Evolutionary conservation across 2,113 vertebrate species (phyloP), one percentile per base, ranked within the genome.

Genomic region (Ctenomys sociabilis): DNA sequence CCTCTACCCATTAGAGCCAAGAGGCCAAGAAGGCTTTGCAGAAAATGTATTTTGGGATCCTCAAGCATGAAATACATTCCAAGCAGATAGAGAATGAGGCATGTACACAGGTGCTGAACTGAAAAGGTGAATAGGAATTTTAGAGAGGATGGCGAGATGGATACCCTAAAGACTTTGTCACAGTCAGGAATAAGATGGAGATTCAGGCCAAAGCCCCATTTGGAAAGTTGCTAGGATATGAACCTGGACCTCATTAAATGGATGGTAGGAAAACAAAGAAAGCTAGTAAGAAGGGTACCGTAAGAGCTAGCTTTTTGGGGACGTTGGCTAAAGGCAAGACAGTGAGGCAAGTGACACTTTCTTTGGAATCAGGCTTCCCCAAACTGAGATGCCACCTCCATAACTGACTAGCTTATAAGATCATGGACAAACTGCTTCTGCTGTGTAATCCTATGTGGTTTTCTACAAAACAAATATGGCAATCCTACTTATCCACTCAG

Each of bases 381-480:
- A n/a, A 49, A 13, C 68, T 81, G 10, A 82, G 45, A 63, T 82
- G 64, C 92, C 7, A 0, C 37, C 52, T 88, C 28, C 16, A 66
- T 17, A 12, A 2, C 10, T 14, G 24, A 72, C 10, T 32, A 84
- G 35, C 12, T 32, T 61, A 61, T 37, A 54, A 37, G 22, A 85
- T 17, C 49, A 14, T 32, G 30, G 45, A 66, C 21, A 54, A 82
- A 22, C 13, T 12, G 28, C 24, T 75, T 59, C 32, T 40, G 32
- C 68, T 57, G 10, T 57, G 59, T 85, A 86, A 93, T 14, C n/a
- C 45, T 45, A 13, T 61, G 92, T 88, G 35, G 7, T 86, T 49
- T 32, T 80, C 17, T 88, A 24, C 49, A 90, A 95, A 88, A 95
- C 66, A 66, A 88, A 49, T 61, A 59, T 10, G 73, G 75, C 26